Evolutionary conservation across 2,797 vertebrate genomes (phyloP), one percentile per base, ranked within the genome.

Genomic region (Champsocephalus esox): DNA sequence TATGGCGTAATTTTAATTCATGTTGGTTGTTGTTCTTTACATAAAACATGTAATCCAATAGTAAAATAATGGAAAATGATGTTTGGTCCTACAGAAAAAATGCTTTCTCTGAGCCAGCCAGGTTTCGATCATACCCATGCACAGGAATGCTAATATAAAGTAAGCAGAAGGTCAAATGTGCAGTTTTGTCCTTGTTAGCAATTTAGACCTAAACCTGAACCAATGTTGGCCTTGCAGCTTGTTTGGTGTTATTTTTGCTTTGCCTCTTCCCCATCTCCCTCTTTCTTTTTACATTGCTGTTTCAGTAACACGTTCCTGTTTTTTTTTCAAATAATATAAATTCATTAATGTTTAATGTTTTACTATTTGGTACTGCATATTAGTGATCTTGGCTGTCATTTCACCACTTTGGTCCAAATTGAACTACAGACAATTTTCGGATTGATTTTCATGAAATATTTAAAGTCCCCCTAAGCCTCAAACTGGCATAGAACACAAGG

Each of bases 201-300:
- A 60, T n/a, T 19, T 4, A 32, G 14, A 38, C 6, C 2, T 0
- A 38, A 72, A 50, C 5, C 14, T 51, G 43, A 32, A 24, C 12
- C 62, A 21, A 19, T 52, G n/a, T 7, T 0, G 11, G 24, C 56
- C 54, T 51, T 57, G 49, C 3, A n/a, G 14, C 44, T 13, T 59
- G 8, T 60, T 38, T 38, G 14, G 0, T 43, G 9, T 63, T 28
- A 58, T n/a, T 12, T 64, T 76, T 60, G 46, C 46, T 66, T 62
- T 10, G 17, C 51, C 44, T 12, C 9, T 55, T 64, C 65, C 17
- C 2, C 52, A 73, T 28, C 14, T 52, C 46, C 46, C 6, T 24
- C 3, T 60, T 45, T 57, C 10, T 56, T 49, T 50, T 14, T 13
- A 45, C 16, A 44, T 24, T 41, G 16, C n/a, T 19, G 19, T 44